phyloP scores from a whole-genome alignment of 1,140 invertebrate species.

The Drosophila seguyi region DNA sequence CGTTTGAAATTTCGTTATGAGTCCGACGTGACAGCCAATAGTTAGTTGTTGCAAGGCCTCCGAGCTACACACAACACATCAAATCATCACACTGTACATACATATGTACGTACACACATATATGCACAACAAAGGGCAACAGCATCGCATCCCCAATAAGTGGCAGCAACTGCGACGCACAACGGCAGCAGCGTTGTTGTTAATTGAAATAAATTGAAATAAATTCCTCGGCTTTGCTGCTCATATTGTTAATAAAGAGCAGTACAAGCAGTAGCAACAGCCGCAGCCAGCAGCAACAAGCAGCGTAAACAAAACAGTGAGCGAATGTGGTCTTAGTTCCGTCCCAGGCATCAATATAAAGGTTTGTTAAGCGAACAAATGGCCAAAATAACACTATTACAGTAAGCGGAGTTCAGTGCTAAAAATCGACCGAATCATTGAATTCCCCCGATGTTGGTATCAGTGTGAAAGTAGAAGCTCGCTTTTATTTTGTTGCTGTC shows the following conservation, averaged over 20 bases:
- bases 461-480: constrained; percentile 1
- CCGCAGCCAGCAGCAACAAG: constrained; percentile 23
- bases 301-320: constrained; percentile 53
- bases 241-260: constrained; percentile 78
- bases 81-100: neutral
- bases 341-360: constrained; percentile 3
- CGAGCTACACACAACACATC: constrained; percentile 64
- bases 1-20: constrained; percentile 60
- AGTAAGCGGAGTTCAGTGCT: neutral
- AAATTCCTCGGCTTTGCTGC: constrained; percentile 76
- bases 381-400: neutral
- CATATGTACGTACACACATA: neutral
- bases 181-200: constrained; percentile 54
- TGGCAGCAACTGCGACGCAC: constrained; percentile 55
- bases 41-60: constrained; percentile 79
- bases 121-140: constrained; percentile 44
- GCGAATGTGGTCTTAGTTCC: constrained; percentile 30
- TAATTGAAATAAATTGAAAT: constrained; percentile 84
- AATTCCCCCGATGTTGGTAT: constrained; percentile 18
- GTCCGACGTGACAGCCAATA: constrained; percentile 62
- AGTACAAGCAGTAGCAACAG: constrained; percentile 40
- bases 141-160: constrained; percentile 59
- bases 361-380: constrained; percentile 4
- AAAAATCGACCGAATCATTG: neutral
- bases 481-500: constrained; percentile 30